phyloP scores from a whole-genome alignment of 1,140 invertebrate species.

The Drosophila paulistorum region DNA sequence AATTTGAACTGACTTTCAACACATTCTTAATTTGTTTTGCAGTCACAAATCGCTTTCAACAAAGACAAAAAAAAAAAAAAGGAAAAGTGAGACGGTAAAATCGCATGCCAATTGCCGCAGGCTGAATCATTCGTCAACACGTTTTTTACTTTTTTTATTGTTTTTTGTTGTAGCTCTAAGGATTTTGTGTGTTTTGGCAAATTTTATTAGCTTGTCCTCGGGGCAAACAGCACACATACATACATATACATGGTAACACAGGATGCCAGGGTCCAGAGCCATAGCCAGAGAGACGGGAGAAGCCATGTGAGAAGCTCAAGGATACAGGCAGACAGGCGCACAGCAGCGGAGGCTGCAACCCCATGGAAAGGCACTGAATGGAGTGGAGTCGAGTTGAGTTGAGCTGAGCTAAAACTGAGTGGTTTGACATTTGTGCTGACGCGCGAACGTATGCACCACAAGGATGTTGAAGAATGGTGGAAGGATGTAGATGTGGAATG shows the following conservation, averaged over 20 bases:
- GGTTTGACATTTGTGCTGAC: constrained; percentile 81
- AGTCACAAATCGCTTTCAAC: constrained; percentile 51
- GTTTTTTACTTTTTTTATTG: constrained; percentile 26
- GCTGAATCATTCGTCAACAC: constrained; percentile 55
- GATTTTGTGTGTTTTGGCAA: constrained; percentile 61
- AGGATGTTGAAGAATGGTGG: constrained; percentile 48
- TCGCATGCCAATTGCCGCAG: constrained; percentile 36
- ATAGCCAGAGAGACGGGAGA: constrained; percentile 12
- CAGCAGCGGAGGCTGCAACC: constrained; percentile 49
- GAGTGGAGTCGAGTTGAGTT: constrained; percentile 26
- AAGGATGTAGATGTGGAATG: constrained; percentile 21
- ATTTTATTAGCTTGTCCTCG: constrained; percentile 78
- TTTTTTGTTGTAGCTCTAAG: constrained; percentile 28
- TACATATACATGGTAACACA: constrained; percentile 5
- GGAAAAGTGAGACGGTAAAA: constrained; percentile 13
- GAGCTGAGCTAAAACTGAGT: constrained; percentile 57
- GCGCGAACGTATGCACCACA: constrained; percentile 75
- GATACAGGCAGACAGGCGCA: constrained; percentile 66
- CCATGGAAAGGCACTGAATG: constrained; percentile 19
- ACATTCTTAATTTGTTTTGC: constrained; percentile 70
- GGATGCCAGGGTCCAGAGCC: constrained; percentile 2
- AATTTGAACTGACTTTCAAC: constrained; percentile 56
- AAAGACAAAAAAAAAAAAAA: background rate
- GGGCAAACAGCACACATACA: constrained; percentile 39
- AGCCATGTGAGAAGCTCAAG: constrained; percentile 50